Percentiles rank a stretch among this genome's conserved stretches.
Conservation (phyloP, 2,888 invertebrate species). For the Himalopsyche anomala region DNA sequence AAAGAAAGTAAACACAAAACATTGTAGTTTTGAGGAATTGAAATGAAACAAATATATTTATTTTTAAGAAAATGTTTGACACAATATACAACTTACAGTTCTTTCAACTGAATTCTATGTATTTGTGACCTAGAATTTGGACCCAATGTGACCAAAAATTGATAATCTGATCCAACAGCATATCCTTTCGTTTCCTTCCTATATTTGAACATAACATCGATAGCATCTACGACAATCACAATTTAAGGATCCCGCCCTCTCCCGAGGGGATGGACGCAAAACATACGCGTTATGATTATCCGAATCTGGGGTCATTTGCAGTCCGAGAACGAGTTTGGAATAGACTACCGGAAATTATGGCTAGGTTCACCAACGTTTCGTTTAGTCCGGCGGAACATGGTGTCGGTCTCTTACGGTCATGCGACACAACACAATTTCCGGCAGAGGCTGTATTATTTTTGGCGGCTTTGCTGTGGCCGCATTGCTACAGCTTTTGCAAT, state of each 20-base stretch:
- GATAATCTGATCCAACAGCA: no score
- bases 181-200: neutral
- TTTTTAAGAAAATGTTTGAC: no score
- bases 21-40: no score
- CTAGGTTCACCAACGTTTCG: constrained; percentile 16
- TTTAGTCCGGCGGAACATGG: constrained; percentile 14
- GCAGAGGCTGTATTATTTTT: neutral
- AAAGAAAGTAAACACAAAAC: no score
- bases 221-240: constrained; percentile 8
- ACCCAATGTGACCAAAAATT: no score
- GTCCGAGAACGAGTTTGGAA: neutral
- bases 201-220: neutral
- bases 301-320: constrained; percentile 13
- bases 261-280: constrained; percentile 2
- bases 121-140: no score
- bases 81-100: no score
- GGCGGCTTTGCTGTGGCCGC: neutral
- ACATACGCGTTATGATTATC: constrained; percentile 30
- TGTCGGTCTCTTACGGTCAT: neutral
- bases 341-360: constrained; percentile 31
- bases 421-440: constrained; percentile 30
- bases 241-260: neutral
- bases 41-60: no score
- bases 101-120: no score
- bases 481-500: neutral